phyloP scores from a whole-genome alignment of 2,113 vertebrate genomes.

The Canis aureus region DNA sequence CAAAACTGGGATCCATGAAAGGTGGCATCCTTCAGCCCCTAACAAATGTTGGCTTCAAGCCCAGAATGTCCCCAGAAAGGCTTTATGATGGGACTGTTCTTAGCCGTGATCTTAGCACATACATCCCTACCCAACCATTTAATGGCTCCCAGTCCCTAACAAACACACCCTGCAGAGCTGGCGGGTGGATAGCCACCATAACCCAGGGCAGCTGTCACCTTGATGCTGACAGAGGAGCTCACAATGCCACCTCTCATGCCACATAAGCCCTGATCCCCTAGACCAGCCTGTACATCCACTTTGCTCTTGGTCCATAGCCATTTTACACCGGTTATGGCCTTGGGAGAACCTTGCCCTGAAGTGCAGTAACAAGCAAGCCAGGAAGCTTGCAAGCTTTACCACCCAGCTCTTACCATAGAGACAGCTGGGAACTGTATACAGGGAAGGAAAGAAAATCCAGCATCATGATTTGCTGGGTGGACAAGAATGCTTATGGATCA shows the following conservation, averaged over 20 bases:
- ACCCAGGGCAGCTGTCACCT: not conserved
- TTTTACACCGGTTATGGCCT: conserved; percentile 35
- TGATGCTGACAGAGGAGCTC: not conserved
- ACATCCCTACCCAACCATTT: not conserved
- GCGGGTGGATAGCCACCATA: not conserved
- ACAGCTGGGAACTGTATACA: not conserved
- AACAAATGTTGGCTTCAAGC: conserved; percentile 39
- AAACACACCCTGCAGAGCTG: conserved; percentile 14
- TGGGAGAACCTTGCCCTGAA: not conserved
- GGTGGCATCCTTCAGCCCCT: not conserved
- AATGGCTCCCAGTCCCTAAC: not conserved
- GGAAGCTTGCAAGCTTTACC: conserved; percentile 33
- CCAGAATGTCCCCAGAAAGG: not conserved
- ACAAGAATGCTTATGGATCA: not conserved
- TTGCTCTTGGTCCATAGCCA: not conserved
- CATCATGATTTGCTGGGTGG: not conserved
- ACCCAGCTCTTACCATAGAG: not conserved
- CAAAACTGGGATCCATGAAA: not conserved
- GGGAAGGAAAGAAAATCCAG: not conserved
- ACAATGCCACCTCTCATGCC: not conserved
- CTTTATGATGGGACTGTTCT: not conserved
- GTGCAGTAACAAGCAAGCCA: not conserved
- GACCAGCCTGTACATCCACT: not conserved
- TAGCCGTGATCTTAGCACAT: not conserved
- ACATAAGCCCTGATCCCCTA: not conserved